Conservation (phyloP, 2,113 vertebrate genomes). For the Sus scrofa region T2T-Sscrofa CM000825.6:165051501-165052000, state of each 20-base stretch:
- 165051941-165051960: not conserved
- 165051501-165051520: accelerated
- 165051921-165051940: accelerated
- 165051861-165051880: accelerated
- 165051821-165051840: not conserved
- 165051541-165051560: not conserved
- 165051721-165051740: not conserved
- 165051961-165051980: not conserved
- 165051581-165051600: not conserved
- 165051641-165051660: too few species aligned
- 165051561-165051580: not conserved
- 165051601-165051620: accelerated
- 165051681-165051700: accelerated
- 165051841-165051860: accelerated
- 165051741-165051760: not conserved
- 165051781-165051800: accelerated
- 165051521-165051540: accelerated
- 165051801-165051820: accelerated
- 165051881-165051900: not conserved
- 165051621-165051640: not conserved
- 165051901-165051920: too few species aligned
- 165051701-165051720: accelerated
- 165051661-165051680: not conserved
- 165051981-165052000: not conserved
- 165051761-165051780: not conserved